phyloP scores from a whole-genome alignment of 1,140 invertebrate genomes.

The Platyscapa corneri region DNA sequence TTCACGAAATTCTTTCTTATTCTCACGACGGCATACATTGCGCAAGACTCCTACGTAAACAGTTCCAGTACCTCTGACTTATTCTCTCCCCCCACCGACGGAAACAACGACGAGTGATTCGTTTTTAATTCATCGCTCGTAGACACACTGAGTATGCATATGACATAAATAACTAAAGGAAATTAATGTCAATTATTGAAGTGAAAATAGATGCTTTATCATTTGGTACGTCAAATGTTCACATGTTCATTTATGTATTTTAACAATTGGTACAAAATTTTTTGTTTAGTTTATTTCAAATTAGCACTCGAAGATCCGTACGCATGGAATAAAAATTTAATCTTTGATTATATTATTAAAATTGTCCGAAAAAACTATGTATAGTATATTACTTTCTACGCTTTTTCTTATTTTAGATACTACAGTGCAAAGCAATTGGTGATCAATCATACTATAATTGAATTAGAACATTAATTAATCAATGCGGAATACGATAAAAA shows the following conservation, averaged over 20 bases:
- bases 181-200: background rate
- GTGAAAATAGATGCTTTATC: background rate
- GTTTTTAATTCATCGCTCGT: constrained; percentile 35
- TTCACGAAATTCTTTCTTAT: constrained; percentile 42
- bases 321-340: background rate
- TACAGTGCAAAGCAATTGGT: background rate
- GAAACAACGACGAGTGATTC: constrained; percentile 14
- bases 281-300: too few relatives aligned
- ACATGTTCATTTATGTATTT: too few relatives aligned
- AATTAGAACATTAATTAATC: background rate
- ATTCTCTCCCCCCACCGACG: background rate
- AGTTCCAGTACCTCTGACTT: constrained; percentile 28
- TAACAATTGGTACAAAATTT: too few relatives aligned
- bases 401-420: background rate
- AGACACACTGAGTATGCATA: background rate
- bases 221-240: too few relatives aligned
- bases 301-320: background rate
- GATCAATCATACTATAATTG: background rate
- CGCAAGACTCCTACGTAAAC: constrained; percentile 16
- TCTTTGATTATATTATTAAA: background rate
- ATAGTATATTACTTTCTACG: background rate
- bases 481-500: background rate
- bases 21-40: background rate
- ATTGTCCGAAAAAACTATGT: background rate
- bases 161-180: too few relatives aligned